Conservation (phyloP, 2,797 vertebrate genomes). For the Serranus cabrilla region DNA sequence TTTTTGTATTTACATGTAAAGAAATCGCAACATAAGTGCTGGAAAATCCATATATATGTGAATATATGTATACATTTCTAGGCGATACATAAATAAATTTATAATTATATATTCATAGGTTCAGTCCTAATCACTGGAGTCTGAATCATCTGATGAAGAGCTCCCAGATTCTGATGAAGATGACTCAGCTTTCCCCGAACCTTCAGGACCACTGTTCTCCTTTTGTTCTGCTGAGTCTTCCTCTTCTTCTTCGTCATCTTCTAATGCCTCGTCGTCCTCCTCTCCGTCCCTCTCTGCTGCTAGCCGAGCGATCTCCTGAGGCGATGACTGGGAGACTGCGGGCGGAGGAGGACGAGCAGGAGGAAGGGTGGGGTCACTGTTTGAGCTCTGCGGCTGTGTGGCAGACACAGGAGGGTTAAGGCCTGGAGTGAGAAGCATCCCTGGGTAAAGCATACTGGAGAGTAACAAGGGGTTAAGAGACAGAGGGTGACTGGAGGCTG, state of each 20-base stretch:
- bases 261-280: constrained; percentile 83
- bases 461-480: constrained; percentile 97
- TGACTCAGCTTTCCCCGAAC: constrained; percentile 94
- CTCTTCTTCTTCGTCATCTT: constrained; percentile 87
- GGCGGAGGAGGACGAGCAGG: constrained; percentile 72
- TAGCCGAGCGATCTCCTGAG: constrained; percentile 74
- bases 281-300: constrained; percentile 83
- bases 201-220: constrained; percentile 96
- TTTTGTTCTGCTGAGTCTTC: constrained; percentile 91
- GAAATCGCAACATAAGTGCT: constrained; percentile 90
- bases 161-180: constrained; percentile 94
- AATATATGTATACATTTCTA: constrained; percentile 87
- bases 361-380: constrained; percentile 86
- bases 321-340: constrained; percentile 82
- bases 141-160: constrained; percentile 93
- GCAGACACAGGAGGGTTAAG: constrained; percentile 98
- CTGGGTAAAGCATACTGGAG: constrained; percentile 99
- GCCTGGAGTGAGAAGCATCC: constrained; percentile 99
- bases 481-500: constrained; percentile 88
- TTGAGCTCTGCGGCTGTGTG: constrained; percentile 92
- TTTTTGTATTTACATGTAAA: constrained; percentile 96
- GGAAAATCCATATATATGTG: constrained; percentile 87
- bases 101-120: constrained; percentile 82
- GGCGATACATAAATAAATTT: constrained; percentile 89
- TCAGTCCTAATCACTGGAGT: constrained; percentile 98